A percentile compares a stretch with the other conserved stretches of the same genome.
Evolutionary conservation across 2,797 vertebrate species (phyloP).

Genomic region (Propithecus perrieri): DNA sequence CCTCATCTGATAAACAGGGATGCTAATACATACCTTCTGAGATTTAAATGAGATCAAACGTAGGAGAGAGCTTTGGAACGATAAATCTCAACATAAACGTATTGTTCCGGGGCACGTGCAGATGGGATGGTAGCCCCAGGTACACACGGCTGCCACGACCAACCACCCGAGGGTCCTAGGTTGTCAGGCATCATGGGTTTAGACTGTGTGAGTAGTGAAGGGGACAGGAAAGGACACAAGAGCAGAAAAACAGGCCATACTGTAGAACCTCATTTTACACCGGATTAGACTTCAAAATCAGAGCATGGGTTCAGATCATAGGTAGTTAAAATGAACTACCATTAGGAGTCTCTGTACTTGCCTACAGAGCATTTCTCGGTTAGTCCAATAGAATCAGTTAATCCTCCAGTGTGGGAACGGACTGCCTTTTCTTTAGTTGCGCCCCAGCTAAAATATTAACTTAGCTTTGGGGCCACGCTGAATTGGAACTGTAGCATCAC

Average conservation of each 20-base stretch:
- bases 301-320: not conserved
- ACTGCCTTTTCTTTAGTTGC: not conserved
- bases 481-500: not conserved
- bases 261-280: not conserved
- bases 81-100: not conserved
- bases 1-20: not conserved
- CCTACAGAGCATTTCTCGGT: not conserved
- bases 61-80: not conserved
- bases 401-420: not conserved
- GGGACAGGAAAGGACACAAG: not conserved
- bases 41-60: not conserved
- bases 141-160: not conserved
- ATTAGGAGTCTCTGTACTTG: not conserved
- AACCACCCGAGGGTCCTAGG: not conserved
- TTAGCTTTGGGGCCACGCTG: not conserved
- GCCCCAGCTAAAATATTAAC: not conserved
- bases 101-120: not conserved
- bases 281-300: constrained; percentile 15
- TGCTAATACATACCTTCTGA: not conserved
- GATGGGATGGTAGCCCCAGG: not conserved
- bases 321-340: not conserved
- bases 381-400: not conserved
- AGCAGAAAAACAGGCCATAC: not conserved
- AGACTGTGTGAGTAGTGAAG: not conserved
- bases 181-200: not conserved